These are phyloP conservation scores for Steromphala cineraria DNA, from an alignment of 2,888 invertebrate genomes.

Conservation along the genomic window DNA sequence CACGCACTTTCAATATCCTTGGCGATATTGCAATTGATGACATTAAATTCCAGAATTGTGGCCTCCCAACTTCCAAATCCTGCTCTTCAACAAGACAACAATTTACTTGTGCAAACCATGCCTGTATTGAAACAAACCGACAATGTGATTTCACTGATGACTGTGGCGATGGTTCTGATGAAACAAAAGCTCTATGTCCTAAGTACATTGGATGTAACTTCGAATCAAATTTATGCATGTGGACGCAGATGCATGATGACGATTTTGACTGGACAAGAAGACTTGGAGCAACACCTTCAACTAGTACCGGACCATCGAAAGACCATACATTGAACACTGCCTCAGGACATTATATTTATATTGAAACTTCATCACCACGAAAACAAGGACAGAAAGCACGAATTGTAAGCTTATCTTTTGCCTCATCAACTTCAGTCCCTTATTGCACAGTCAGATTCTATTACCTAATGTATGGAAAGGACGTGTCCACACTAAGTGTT, in stretches of 20 bases:
- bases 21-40: constrained; percentile 69
- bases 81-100: constrained; percentile 42
- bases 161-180: constrained; percentile 70
- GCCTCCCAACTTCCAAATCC: constrained; percentile 41
- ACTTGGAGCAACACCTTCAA: constrained; percentile 58
- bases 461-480: constrained; percentile 69
- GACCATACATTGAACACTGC: constrained; percentile 68
- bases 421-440: constrained; percentile 34
- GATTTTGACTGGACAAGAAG: constrained; percentile 70
- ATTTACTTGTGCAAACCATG: constrained; percentile 51
- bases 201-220: constrained; percentile 58
- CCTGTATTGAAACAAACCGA: constrained; percentile 49
- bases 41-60: constrained; percentile 61
- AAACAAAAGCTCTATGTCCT: constrained; percentile 42
- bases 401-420: constrained; percentile 66
- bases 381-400: constrained; percentile 59
- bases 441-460: constrained; percentile 64
- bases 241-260: constrained; percentile 64
- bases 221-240: constrained; percentile 61
- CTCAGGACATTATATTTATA: constrained; percentile 65
- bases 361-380: constrained; percentile 60
- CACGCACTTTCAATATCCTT: constrained; percentile 46
- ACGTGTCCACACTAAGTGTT: constrained; percentile 60
- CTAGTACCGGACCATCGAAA: constrained; percentile 66
- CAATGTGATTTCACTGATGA: constrained; percentile 70